Percentiles rank a stretch among this genome's conserved stretches.
phyloP scores from a whole-genome alignment of 2,113 vertebrate species.

The Oryzias celebensis region DNA sequence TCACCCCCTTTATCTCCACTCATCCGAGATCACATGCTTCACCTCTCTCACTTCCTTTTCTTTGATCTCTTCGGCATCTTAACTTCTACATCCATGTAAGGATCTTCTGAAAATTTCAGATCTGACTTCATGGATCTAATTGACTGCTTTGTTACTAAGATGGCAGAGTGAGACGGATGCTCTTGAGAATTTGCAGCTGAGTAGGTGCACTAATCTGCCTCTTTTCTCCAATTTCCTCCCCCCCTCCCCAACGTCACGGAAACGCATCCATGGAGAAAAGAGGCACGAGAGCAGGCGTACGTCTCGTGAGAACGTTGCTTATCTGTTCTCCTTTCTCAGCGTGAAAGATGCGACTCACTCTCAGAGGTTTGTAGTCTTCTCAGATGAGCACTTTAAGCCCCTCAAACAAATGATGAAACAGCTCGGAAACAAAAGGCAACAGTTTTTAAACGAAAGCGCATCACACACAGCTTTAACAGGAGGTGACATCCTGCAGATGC shows the following conservation, averaged over 20 bases:
- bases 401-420: conserved; percentile 25
- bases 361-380: conserved; percentile 11
- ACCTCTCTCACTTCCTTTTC: conserved; percentile 10
- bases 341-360: conserved; percentile 22
- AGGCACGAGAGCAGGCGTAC: conserved; percentile 8
- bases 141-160: conserved; percentile 58
- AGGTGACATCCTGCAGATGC: conserved; percentile 49
- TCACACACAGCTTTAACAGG: conserved; percentile 46
- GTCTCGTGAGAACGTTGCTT: conserved; percentile 33
- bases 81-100: conserved; percentile 52
- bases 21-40: conserved; percentile 31
- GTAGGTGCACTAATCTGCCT: conserved; percentile 42
- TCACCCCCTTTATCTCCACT: conserved; percentile 73
- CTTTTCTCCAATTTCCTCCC: conserved; percentile 31
- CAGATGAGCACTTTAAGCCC: conserved; percentile 23
- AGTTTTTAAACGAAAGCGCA: conserved; percentile 32
- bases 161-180: conserved; percentile 41
- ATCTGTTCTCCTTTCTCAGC: conserved; percentile 27
- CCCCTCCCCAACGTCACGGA: conserved; percentile 20
- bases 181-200: conserved; percentile 33
- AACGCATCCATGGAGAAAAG: conserved; percentile 38
- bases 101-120: conserved; percentile 59
- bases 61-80: conserved; percentile 18
- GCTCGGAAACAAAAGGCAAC: conserved; percentile 32
- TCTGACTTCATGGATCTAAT: conserved; percentile 60